These are phyloP conservation scores for Dendrolimus punctatus DNA, from an alignment of 1,140 invertebrate species.

Conservation along the genomic window DNA sequence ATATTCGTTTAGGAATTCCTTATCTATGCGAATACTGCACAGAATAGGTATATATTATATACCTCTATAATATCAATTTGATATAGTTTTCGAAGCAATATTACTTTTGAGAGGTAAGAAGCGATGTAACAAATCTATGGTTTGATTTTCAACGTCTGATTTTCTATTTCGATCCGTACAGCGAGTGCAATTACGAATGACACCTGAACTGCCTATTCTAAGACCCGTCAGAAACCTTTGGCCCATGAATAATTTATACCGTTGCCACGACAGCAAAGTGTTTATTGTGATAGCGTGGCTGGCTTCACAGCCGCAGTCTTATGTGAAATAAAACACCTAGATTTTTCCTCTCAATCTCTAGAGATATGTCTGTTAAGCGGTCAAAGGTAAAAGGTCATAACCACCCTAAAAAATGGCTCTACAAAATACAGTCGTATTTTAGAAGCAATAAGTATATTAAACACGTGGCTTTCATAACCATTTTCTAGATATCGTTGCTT, in stretches of 20 bases:
- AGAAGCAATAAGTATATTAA: conserved; percentile 29
- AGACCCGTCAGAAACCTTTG: conserved; percentile 31
- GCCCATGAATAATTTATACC: conserved; percentile 48
- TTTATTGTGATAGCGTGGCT: conserved; percentile 57
- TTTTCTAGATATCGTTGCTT: conserved; percentile 16
- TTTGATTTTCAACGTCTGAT: too few species aligned
- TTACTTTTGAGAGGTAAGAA: too few species aligned
- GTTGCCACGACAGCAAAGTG: conserved; percentile 37
- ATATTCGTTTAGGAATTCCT: too few species aligned
- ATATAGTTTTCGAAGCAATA: too few species aligned
- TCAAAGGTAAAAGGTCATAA: conserved; percentile 28
- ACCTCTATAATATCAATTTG: too few species aligned
- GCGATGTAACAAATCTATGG: too few species aligned
- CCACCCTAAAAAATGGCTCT: conserved; percentile 7
- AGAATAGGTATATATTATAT: too few species aligned
- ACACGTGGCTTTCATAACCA: conserved; percentile 18
- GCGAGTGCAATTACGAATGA: conserved; percentile 6
- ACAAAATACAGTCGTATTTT: conserved; percentile 40
- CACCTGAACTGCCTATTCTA: conserved; percentile 23
- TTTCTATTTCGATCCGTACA: background rate
- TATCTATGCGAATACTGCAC: too few species aligned
- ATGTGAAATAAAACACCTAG: conserved; percentile 64
- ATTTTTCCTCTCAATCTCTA: conserved; percentile 59
- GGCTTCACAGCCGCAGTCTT: conserved; percentile 45
- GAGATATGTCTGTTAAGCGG: conserved; percentile 32